Conservation (phyloP, 2,113 vertebrate species). For the Laterallus jamaicensis region DNA sequence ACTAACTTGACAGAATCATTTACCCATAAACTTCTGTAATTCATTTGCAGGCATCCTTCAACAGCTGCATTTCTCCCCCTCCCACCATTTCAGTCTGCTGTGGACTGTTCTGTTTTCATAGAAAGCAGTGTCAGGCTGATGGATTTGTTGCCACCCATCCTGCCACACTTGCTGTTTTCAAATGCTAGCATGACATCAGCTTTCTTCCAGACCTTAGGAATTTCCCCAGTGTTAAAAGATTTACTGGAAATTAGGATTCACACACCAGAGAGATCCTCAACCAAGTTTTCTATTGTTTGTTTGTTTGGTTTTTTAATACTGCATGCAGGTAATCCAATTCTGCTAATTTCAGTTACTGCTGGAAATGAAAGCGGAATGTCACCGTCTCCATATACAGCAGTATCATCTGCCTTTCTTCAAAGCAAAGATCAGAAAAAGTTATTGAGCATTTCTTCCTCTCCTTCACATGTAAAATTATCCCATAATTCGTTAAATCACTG, state of each 20-base stretch:
- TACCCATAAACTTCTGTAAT: background rate
- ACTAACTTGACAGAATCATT: background rate
- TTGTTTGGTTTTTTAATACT: background rate
- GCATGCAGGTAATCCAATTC: background rate
- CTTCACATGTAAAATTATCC: background rate
- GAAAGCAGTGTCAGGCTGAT: background rate
- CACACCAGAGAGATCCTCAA: background rate
- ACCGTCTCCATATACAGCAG: background rate
- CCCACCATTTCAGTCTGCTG: background rate
- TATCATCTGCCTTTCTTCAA: background rate
- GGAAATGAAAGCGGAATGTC: background rate
- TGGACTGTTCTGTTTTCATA: background rate
- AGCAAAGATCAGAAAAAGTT: background rate
- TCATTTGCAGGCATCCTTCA: background rate
- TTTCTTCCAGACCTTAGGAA: background rate
- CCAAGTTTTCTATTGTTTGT: background rate
- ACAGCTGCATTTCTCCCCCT: background rate
- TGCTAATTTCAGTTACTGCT: background rate
- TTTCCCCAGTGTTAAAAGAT: background rate
- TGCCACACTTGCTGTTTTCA: background rate
- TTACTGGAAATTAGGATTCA: background rate
- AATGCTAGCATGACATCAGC: background rate
- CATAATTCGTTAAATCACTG: background rate
- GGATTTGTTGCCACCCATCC: background rate
- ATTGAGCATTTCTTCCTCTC: background rate